Percentiles rank a stretch among this genome's conserved stretches.
Evolutionary conservation across 2,797 vertebrate genomes (phyloP).

Genomic region (Saxicola maurus): DNA sequence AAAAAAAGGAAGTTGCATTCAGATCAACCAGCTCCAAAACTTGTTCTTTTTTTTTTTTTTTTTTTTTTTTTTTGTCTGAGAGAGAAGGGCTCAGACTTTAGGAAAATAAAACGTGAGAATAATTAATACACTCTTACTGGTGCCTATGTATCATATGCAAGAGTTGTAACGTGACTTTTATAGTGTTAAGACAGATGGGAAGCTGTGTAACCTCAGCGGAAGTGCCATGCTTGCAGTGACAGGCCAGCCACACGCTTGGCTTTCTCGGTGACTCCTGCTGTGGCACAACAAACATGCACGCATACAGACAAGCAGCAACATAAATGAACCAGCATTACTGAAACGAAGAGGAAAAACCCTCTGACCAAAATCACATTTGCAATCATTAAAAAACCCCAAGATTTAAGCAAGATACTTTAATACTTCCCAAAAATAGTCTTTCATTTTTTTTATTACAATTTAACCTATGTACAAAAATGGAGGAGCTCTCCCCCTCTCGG

Average conservation of each 20-base stretch:
- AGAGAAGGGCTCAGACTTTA: constrained; percentile 18
- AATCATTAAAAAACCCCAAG: constrained; percentile 11
- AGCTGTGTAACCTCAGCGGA: not conserved
- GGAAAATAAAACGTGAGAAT: constrained; percentile 39
- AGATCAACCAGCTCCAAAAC: constrained; percentile 46
- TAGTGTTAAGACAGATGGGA: not conserved
- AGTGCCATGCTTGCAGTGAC: not conserved
- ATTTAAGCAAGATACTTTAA: constrained; percentile 59
- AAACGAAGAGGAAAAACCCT: constrained; percentile 2
- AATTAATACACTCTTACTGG: constrained; percentile 55
- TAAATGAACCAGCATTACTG: constrained; percentile 7
- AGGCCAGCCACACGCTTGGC: not conserved
- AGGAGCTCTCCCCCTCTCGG: not conserved
- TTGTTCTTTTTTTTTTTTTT: not conserved
- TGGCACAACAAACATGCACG: not conserved
- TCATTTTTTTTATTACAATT: constrained; percentile 52
- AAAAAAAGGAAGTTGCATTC: constrained; percentile 37
- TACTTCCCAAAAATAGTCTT: constrained; percentile 61
- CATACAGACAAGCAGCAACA: constrained; percentile 36
- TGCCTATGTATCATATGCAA: constrained; percentile 50
- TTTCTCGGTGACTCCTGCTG: constrained; percentile 33
- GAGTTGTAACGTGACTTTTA: not conserved
- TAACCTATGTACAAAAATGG: constrained; percentile 61
- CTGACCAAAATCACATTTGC: constrained; percentile 34
- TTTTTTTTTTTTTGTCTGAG: not conserved